Evolutionary conservation across 2,113 vertebrate genomes (phyloP).

Genomic region (Anolis carolinensis): DNA sequence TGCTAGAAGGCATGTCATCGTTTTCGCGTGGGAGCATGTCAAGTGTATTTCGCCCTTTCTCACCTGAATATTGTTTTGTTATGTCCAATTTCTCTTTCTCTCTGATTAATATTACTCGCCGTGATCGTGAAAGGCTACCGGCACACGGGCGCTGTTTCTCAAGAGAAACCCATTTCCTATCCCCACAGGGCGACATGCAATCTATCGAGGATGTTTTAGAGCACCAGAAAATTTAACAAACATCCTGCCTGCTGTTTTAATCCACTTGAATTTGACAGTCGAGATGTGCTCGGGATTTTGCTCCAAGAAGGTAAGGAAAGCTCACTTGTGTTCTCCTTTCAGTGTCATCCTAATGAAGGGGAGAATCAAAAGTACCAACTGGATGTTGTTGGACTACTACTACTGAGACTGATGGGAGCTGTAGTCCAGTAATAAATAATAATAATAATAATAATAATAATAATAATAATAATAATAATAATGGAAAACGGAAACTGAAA

Average conservation of each 20-base stretch:
- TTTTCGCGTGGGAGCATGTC: conserved; percentile 27
- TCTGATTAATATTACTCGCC: conserved; percentile 25
- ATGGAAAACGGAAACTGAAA: too few species aligned
- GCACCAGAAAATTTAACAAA: conserved; percentile 79
- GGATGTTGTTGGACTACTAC: background rate
- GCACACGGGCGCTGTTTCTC: background rate
- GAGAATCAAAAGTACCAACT: background rate
- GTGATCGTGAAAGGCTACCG: conserved; percentile 7
- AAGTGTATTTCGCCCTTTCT: background rate
- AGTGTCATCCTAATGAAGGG: background rate
- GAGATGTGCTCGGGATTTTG: conserved; percentile 92
- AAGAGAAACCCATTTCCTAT: conserved; percentile 64
- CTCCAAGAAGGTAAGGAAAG: conserved; percentile 88
- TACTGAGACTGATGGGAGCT: accelerated
- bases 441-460: too few species aligned
- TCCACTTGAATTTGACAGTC: conserved; percentile 83
- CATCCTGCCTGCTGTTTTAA: conserved; percentile 80
- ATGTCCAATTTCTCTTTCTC: background rate
- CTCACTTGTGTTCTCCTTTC: background rate
- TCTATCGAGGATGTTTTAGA: conserved; percentile 89
- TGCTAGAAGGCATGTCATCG: conserved; percentile 16
- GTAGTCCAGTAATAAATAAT: background rate
- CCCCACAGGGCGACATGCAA: conserved; percentile 84
- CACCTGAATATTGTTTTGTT: conserved; percentile 19
- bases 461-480: too few species aligned